Evolutionary conservation across 2,113 vertebrate genomes (phyloP), one percentile per base, ranked within the genome.

Genomic region (Murina feae): DNA sequence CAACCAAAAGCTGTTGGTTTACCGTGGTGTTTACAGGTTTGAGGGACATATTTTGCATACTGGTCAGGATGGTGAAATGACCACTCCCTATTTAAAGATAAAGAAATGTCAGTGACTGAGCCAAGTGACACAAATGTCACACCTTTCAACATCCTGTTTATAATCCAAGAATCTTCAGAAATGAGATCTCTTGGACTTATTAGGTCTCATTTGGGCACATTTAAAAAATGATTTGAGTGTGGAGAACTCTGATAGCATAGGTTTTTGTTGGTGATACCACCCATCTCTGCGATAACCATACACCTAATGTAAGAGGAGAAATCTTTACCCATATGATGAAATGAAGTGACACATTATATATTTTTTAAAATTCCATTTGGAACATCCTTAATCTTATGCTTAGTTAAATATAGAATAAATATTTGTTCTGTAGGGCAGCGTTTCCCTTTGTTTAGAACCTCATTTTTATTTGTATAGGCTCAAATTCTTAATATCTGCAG

Each of bases 331-430:
- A 47, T 47, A 35, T 63, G 78, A 83, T 80, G 51, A 86, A 76
- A 83, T 92, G 35, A 39, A 89, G 74, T 32, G 51, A 47, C 72
- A 84, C n/a, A 11, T 92, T 60, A 60, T 81, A 37, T 69, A 35
- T 72, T 49, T 92, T 89, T 66, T 58, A 14, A 47, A 79, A 79
- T 60, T 65, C 39, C 49, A 65, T 49, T 80, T 65, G 90, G 63
- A 21, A 94, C 39, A 75, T 21, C 20, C 20, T 85, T 79, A 35
- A 55, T 90, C 51, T 75, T 92, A 39, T 39, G 47, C 49, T 91
- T 91, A 93, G 60, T 91, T 88, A 93, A 71, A 66, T 90, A 53
- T 37, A 86, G 65, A 53, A 74, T 74, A 60, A 90, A 84, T 87
- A 74, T 88, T 93, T 90, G 32, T 58, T 63, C 44, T 69, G 42